Conservation (phyloP, 37 sponge, comb jelly and placozoan genomes). For the Amphimedon queenslandica region DNA sequence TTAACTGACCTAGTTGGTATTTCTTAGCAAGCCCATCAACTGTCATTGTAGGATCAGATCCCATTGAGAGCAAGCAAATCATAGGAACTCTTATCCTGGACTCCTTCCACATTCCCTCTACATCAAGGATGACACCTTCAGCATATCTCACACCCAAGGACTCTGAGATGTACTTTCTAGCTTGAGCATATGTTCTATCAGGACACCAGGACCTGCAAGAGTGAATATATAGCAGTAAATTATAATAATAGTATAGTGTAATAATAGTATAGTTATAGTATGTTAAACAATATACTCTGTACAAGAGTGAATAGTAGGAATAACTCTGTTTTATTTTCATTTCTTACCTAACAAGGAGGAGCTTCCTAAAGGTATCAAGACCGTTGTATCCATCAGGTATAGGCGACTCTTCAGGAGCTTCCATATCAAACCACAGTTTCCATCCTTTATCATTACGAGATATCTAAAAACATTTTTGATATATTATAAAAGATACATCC, state of each 20-base stretch:
- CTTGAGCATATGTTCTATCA: constrained; percentile 92
- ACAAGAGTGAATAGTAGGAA: too few species aligned
- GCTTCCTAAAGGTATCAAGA: constrained; percentile 93
- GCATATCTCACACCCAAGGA: constrained; percentile 92
- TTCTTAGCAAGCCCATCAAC: constrained; percentile 91
- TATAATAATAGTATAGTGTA: too few species aligned
- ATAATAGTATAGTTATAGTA: too few species aligned
- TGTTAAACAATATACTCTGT: too few species aligned
- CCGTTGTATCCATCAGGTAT: constrained; percentile 95
- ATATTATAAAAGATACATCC: too few species aligned
- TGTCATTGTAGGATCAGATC: constrained; percentile 94
- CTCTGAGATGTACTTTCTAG: constrained; percentile 92
- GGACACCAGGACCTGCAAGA: constrained; percentile 89
- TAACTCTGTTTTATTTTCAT: too few species aligned
- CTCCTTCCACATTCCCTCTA: constrained; percentile 92
- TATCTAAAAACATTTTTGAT: constrained; percentile 34
- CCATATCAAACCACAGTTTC: constrained; percentile 97
- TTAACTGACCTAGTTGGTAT: constrained; percentile 60
- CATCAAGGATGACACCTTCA: constrained; percentile 97
- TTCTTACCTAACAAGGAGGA: constrained; percentile 68
- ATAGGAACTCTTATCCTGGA: constrained; percentile 85
- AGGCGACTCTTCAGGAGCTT: constrained; percentile 92
- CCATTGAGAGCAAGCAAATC: constrained; percentile 95
- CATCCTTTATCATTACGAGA: constrained; percentile 95
- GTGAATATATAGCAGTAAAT: too few species aligned